Evolutionary conservation across 1,140 invertebrate species (phyloP).

Genomic region (Sminthurinus signatus): DNA sequence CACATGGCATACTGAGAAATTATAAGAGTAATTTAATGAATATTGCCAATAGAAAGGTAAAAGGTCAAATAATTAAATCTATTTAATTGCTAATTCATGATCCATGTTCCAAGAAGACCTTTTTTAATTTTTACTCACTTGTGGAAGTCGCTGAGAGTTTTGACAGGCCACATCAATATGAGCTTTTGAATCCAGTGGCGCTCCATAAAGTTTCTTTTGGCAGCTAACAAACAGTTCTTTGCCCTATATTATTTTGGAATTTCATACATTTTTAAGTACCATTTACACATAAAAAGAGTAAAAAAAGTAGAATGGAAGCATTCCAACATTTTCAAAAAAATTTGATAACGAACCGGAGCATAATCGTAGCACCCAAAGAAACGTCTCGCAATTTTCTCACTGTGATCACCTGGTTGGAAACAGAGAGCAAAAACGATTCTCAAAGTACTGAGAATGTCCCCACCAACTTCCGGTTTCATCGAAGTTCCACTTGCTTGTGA

Average conservation of each 20-base stretch:
- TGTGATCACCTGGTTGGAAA: not conserved
- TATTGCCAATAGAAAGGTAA: too few relatives aligned
- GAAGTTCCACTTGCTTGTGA: too few relatives aligned
- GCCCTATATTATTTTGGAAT: not conserved
- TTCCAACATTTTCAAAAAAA: not conserved
- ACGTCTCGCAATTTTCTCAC: not conserved
- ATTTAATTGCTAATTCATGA: too few relatives aligned
- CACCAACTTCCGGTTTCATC: too few relatives aligned
- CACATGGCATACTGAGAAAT: too few relatives aligned
- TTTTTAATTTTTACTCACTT: too few relatives aligned
- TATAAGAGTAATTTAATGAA: too few relatives aligned
- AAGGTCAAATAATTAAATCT: too few relatives aligned
- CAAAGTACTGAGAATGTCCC: not conserved
- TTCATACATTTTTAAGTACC: too few relatives aligned
- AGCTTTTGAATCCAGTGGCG: not conserved
- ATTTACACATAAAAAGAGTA: too few relatives aligned
- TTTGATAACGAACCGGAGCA: not conserved
- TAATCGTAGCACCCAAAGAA: not conserved
- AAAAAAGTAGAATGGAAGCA: too few relatives aligned
- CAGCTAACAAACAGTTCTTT: not conserved
- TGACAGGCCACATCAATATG: slow-evolving; percentile 2
- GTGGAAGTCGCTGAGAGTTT: not conserved
- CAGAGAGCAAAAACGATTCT: not conserved
- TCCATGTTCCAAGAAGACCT: too few relatives aligned
- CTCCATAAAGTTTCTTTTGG: not conserved